Evolutionary conservation across 2,113 vertebrate genomes (phyloP).

Genomic region (Tympanuchus pallidicinctus): DNA sequence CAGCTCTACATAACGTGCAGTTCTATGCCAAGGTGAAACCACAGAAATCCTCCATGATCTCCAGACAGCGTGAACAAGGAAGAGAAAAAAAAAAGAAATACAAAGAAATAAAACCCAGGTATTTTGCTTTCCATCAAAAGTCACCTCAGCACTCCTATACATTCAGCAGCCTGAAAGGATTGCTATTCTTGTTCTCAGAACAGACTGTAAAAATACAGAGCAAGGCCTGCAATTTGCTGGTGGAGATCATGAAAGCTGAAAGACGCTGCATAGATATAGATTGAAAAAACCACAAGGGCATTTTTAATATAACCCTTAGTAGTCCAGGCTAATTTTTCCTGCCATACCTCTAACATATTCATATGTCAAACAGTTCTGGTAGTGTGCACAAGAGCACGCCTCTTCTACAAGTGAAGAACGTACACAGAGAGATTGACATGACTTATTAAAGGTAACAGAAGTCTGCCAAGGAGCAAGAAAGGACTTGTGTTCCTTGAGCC

Average conservation of each 20-base stretch:
- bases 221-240: background rate
- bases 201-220: background rate
- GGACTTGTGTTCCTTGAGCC: background rate
- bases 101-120: background rate
- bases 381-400: background rate
- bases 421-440: background rate
- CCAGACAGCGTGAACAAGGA: background rate
- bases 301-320: background rate
- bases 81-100: background rate
- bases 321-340: background rate
- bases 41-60: background rate
- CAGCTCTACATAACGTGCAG: background rate
- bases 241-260: background rate
- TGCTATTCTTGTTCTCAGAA: background rate
- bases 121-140: background rate
- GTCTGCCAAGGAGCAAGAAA: background rate
- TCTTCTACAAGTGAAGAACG: background rate
- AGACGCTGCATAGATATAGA: background rate
- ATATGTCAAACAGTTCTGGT: background rate
- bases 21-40: background rate
- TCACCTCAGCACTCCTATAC: background rate
- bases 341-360: background rate
- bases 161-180: background rate
- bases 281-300: background rate
- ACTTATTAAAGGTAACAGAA: background rate